Percentiles rank a stretch among this genome's conserved stretches.
phyloP scores from a whole-genome alignment of 2,888 invertebrate genomes.

The Mythimna vitellina region DNA sequence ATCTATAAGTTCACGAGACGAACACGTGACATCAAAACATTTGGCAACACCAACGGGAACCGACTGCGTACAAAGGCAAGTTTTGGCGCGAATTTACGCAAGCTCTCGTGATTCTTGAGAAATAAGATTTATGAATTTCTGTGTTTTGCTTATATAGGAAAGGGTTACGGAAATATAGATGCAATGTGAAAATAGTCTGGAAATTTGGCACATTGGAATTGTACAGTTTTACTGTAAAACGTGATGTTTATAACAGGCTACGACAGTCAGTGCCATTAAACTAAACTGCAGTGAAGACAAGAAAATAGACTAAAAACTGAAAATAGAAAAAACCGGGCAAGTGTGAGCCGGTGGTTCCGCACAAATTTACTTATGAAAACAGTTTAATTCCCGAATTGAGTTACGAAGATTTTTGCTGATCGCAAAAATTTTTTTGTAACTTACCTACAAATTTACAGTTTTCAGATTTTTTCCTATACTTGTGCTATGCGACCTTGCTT shows the following conservation, averaged over 20 bases:
- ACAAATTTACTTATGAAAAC: too few relatives aligned
- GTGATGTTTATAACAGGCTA: neutral
- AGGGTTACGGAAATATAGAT: constrained; percentile 7
- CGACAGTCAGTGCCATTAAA: neutral
- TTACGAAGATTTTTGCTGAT: too few relatives aligned
- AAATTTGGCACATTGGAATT: neutral
- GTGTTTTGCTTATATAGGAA: neutral
- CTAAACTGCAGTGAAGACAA: too few relatives aligned
- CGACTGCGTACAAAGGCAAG: constrained; percentile 53
- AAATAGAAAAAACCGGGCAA: too few relatives aligned
- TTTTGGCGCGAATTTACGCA: constrained; percentile 56
- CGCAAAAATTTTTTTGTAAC: too few relatives aligned
- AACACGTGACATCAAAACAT: constrained; percentile 61
- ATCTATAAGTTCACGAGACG: constrained; percentile 53
- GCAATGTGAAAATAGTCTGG: constrained; percentile 2
- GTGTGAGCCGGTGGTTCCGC: too few relatives aligned
- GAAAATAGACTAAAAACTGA: too few relatives aligned
- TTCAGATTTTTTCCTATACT: too few relatives aligned
- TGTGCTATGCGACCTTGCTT: too few relatives aligned
- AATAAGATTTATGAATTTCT: constrained; percentile 12
- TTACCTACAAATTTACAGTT: too few relatives aligned
- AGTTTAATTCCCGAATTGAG: too few relatives aligned
- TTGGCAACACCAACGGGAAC: constrained; percentile 66
- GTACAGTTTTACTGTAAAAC: neutral
- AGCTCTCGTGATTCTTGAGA: constrained; percentile 39